Conservation (phyloP, 1,140 invertebrate species). For the Penaeus vannamei region DNA sequence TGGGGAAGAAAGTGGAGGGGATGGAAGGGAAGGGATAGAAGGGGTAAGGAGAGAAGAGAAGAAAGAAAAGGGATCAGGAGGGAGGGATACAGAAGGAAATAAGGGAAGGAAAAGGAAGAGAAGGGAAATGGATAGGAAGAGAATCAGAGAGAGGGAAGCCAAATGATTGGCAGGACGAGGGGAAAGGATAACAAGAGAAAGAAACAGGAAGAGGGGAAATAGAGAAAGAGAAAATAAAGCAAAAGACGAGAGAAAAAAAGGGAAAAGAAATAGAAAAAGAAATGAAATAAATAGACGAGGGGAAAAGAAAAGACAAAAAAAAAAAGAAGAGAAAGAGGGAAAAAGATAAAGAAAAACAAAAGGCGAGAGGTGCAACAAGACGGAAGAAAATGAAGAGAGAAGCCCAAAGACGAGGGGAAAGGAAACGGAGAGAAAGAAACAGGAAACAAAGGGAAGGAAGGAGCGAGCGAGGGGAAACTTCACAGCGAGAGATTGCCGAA, state of each 20-base stretch:
- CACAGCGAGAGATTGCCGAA: no score
- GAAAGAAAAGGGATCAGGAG: background rate
- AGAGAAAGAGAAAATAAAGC: background rate
- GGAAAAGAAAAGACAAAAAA: no score
- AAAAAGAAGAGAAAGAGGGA: background rate
- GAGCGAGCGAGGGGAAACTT: no score
- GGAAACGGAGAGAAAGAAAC: background rate
- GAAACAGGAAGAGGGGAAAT: background rate
- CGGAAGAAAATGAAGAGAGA: background rate
- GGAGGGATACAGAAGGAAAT: background rate
- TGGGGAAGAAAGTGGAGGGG: background rate
- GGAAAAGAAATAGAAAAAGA: slow-evolving; percentile 24
- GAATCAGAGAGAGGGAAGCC: background rate
- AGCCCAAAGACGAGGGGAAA: background rate
- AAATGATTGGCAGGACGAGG: background rate
- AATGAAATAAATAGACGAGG: no score
- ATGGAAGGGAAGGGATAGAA: background rate
- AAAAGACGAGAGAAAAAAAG: slow-evolving; percentile 36
- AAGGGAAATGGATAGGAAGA: background rate
- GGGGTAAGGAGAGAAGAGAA: background rate
- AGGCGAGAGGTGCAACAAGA: no score
- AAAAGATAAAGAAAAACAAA: no score
- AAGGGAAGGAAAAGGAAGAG: background rate
- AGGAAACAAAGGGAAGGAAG: background rate
- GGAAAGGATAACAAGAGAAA: background rate